Base-by-base conservation (phyloP, 2,888 invertebrate species). In the Adelphocoris suturalis region DNA sequence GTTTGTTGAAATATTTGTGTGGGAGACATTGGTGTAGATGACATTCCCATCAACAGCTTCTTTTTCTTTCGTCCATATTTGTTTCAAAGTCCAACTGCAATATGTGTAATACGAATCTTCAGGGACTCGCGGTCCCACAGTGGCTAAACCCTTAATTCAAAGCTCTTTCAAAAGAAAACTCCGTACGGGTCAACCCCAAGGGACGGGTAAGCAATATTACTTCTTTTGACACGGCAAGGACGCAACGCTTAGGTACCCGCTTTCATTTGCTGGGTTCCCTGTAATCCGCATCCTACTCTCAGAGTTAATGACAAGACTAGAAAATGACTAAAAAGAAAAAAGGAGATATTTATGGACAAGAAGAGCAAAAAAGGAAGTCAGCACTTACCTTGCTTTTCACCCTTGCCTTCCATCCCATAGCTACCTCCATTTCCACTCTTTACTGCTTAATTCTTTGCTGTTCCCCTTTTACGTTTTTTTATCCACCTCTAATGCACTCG, bases 221-320 rank as follows among this genome's bases (percentile, higher is more conserved):
- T 68, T 68, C 68, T 68, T 68, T 68, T 68, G 68, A 68, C 68
- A 23, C 68, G 11, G 68, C 68, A 23, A 68, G 68, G 68, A 68
- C 23, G 68, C 27, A 23, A 23, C 68, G 19, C 68, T 16, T 57
- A 16, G 37, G 3, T 37, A 13, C 68, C 27, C 27, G 68, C 19
- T 68, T 68, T 68, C 68, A 68, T 68, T 68, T 68, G 68, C 68
- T 13, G 68, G 68, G 68, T 68, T 68, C 68, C 68, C 68, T 68
- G 68, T 68, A 68, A 68, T 68, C 68, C 68, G 12, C 68, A 68
- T 68, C 11, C 68, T 68, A 37, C 37, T 19, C 68, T 61, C 68
- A 12, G 68, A 68, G 68, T 68, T 68, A 68, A 68, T 68, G 68
- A 68, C 68, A 23, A 19, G 68, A 68, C 68, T 68, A 68, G 23